Evolutionary conservation across 2,113 vertebrate genomes (phyloP), one percentile per base, ranked within the genome.

Genomic region (Dromiciops gliroides): DNA sequence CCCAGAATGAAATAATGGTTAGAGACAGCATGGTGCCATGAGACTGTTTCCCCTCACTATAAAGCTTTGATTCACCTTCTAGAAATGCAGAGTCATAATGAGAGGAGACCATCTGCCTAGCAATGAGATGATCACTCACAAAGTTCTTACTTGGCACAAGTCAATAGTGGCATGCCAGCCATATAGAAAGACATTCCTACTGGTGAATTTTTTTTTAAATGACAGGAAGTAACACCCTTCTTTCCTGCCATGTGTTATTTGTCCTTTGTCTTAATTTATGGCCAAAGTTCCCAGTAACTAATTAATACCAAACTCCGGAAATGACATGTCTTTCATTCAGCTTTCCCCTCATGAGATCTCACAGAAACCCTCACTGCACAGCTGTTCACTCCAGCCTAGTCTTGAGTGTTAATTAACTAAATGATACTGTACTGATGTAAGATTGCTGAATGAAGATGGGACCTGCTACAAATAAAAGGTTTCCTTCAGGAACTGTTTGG

Each of bases 41-140:
- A 95, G 90, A 97, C 96, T 96, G 92, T 92, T 96, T 89, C 90
- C 97, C 97, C 97, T 95, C 94, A 91, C 94, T 92, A 93, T 97
- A 60, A 97, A 96, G 50, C 91, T 92, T 96, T 93, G 96, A 93
- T 67, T 94, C 49, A 75, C 96, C 94, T 96, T 50, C 94, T 94
- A 95, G 51, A 90, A 95, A 95, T 83, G 26, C 91, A 60, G 97
- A 98, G 97, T 97, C 97, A 96, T 92, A 93, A 96, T 96, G 96
- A 97, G 92, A 88, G 95, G 97, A 96, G 96, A 92, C 94, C 97
- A 97, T 97, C 96, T 97, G 95, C 94, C 95, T 92, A 94, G 89
- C 75, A 92, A 97, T 90, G 96, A 95, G 52, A 95, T 92, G 95
- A 95, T 95, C 0, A 94, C 67, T 98, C 93, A 93, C 91, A 60